Conservation (phyloP, 2,888 invertebrate genomes). For the Chrysolina oricalcia region DNA sequence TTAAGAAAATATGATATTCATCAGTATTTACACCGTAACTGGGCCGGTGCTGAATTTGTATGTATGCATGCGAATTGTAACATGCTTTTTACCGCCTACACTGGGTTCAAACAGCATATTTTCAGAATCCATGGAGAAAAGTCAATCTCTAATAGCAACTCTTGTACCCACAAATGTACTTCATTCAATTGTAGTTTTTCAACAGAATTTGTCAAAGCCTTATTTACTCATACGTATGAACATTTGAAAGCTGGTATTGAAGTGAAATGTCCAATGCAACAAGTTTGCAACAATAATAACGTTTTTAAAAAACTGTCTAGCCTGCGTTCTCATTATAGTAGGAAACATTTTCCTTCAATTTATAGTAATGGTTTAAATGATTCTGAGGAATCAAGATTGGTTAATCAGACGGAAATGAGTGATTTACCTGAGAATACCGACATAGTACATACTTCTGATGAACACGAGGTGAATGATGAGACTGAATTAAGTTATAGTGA, state of each 20-base stretch:
- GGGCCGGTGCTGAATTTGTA: neutral
- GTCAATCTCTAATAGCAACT: neutral
- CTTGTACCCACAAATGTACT: neutral
- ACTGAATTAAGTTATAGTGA: slow-evolving; percentile 1
- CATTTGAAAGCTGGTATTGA: slow-evolving; percentile 14
- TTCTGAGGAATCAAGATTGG: too few species aligned
- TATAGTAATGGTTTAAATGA: too few species aligned
- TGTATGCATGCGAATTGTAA: neutral
- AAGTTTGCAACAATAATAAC: slow-evolving; percentile 1
- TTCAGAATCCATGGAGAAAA: neutral
- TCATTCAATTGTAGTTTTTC: slow-evolving; percentile 8
- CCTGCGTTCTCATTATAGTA: slow-evolving; percentile 14
- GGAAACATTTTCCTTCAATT: slow-evolving; percentile 11
- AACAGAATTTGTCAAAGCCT: neutral
- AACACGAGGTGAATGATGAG: neutral
- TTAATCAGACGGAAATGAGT: neutral
- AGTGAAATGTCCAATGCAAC: slow-evolving; percentile 8
- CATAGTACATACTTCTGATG: neutral
- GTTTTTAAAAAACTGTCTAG: slow-evolving; percentile 1
- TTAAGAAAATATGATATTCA: neutral
- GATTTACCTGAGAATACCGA: neutral
- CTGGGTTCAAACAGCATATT: neutral
- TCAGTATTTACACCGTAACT: neutral
- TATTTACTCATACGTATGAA: slow-evolving; percentile 6
- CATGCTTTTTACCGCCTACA: neutral